These are phyloP conservation scores for Lampropteryx suffumata DNA, from an alignment of 2,888 invertebrate species.

Conservation along the genomic window DNA sequence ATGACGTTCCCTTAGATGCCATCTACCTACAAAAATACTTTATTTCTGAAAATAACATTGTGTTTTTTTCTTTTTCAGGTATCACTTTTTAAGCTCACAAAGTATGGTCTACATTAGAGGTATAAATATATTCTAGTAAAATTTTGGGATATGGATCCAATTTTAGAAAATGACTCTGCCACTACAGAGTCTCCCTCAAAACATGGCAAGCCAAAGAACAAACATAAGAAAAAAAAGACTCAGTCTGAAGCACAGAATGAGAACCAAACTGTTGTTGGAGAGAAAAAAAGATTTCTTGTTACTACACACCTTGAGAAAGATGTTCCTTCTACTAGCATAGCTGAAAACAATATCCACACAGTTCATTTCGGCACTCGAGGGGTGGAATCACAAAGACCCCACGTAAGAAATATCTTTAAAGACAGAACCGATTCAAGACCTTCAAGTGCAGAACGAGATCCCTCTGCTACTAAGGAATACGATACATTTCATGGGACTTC, in stretches of 20 bases:
- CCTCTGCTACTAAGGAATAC: conserved; percentile 64
- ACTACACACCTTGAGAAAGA: conserved; percentile 71
- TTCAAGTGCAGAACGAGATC: conserved; percentile 70
- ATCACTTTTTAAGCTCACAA: conserved; percentile 44
- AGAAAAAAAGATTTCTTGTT: conserved; percentile 71
- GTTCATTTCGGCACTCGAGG: conserved; percentile 77
- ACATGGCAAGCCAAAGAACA: conserved; percentile 71
- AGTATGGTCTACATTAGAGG: conserved; percentile 64
- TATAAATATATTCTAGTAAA: conserved; percentile 46
- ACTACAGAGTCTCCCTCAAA: conserved; percentile 66
- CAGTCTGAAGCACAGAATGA: conserved; percentile 55
- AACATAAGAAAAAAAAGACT: conserved; percentile 71
- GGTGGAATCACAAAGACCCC: conserved; percentile 73
- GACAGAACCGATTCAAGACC: conserved; percentile 64
- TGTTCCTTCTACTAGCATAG: conserved; percentile 58
- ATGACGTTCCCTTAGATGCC: no score
- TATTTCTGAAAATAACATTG: no score
- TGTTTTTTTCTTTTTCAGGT: conserved; percentile 61
- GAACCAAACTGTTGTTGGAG: conserved; percentile 72
- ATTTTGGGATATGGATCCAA: conserved; percentile 71
- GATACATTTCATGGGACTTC: conserved; percentile 79
- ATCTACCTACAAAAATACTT: no score
- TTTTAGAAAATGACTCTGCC: conserved; percentile 77
- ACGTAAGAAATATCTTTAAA: conserved; percentile 73
- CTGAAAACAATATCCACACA: conserved; percentile 72